Conservation (phyloP, 2,888 invertebrate species). For the Ypsolopha scabrella region DNA sequence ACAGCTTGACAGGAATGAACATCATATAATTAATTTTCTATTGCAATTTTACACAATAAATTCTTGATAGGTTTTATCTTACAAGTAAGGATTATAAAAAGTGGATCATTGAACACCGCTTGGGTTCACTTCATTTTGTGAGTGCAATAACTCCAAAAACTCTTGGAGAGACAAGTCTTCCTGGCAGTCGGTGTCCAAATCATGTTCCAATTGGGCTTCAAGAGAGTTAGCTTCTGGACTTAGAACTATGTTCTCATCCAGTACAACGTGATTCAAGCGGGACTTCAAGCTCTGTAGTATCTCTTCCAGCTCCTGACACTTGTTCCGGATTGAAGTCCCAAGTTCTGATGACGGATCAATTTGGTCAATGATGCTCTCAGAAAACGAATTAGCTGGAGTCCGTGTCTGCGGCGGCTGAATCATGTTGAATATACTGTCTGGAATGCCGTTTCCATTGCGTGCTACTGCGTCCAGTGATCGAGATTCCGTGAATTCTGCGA, state of each 20-base stretch:
- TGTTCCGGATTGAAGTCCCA: slow-evolving; percentile 60
- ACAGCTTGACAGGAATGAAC: no score
- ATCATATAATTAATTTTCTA: no score
- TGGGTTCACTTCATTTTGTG: slow-evolving; percentile 51
- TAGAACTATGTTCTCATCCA: slow-evolving; percentile 61
- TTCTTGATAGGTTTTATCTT: slow-evolving; percentile 41
- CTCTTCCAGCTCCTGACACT: slow-evolving; percentile 62
- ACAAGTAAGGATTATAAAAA: slow-evolving; percentile 16
- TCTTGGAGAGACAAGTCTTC: slow-evolving; percentile 64
- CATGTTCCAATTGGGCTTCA: slow-evolving; percentile 62
- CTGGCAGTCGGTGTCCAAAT: slow-evolving; percentile 63
- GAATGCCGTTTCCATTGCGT: slow-evolving; percentile 45
- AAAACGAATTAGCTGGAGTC: slow-evolving; percentile 58
- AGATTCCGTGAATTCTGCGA: slow-evolving; percentile 57
- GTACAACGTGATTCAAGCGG: slow-evolving; percentile 58
- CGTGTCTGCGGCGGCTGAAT: slow-evolving; percentile 58
- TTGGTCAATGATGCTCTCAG: slow-evolving; percentile 55
- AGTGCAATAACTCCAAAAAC: slow-evolving; percentile 58
- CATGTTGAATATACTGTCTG: slow-evolving; percentile 48
- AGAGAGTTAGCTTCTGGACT: slow-evolving; percentile 62
- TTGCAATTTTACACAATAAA: slow-evolving; percentile 49
- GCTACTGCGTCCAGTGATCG: slow-evolving; percentile 35
- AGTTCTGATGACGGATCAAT: slow-evolving; percentile 63
- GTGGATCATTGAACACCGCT: slow-evolving; percentile 45
- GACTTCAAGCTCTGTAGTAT: slow-evolving; percentile 63